Percentiles rank a stretch among this genome's conserved stretches.
phyloP scores from a whole-genome alignment of 2,888 invertebrate species.

The Aproaerema taeniolella region DNA sequence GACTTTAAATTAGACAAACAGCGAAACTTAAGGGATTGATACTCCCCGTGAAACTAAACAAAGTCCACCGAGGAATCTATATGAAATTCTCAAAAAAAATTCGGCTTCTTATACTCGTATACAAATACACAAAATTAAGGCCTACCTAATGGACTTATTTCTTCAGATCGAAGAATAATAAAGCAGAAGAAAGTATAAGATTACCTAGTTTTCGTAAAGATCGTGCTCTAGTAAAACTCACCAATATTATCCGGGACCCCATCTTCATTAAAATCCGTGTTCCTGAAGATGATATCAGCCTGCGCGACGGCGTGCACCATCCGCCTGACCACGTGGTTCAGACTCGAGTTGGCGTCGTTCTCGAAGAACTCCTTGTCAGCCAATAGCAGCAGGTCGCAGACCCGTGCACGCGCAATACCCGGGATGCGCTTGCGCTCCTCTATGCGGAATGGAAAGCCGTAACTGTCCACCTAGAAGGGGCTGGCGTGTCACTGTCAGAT shows the following conservation, averaged over 20 bases:
- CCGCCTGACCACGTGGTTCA: constrained; percentile 56
- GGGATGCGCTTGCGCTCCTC: constrained; percentile 33
- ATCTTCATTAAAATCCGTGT: constrained; percentile 73
- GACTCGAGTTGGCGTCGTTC: constrained; percentile 59
- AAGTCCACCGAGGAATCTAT: no score
- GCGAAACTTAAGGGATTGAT: no score
- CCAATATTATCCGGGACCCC: constrained; percentile 74
- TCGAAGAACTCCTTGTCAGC: constrained; percentile 68
- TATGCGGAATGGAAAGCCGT: constrained; percentile 45
- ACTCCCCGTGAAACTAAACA: no score
- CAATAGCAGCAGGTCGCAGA: constrained; percentile 65
- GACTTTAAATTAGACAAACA: no score
- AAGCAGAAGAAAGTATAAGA: no score
- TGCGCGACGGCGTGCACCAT: constrained; percentile 71
- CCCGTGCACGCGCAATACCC: constrained; percentile 48
- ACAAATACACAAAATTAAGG: no score
- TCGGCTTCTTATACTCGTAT: no score
- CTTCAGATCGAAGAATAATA: no score
- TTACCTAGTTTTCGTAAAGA: background rate
- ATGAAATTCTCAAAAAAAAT: no score
- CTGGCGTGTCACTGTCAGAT: no score
- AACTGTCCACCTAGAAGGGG: no score
- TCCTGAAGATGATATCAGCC: constrained; percentile 72
- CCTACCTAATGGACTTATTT: no score
- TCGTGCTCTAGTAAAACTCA: constrained; percentile 19